Conservation (phyloP, 2,797 vertebrate genomes). For the Pyrocephalus nanus region DNA sequence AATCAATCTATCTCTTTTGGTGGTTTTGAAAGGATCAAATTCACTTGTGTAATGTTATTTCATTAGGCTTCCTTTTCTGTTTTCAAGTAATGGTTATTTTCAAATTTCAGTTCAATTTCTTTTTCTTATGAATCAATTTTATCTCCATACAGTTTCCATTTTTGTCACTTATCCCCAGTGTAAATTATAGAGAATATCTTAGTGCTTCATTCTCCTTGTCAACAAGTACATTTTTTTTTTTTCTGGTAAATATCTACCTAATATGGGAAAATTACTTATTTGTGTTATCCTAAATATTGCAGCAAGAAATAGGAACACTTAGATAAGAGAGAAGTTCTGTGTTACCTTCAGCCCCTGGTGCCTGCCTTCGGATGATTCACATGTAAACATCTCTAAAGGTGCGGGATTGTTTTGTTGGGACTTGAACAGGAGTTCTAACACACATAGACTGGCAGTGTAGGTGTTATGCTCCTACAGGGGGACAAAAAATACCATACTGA, state of each 20-base stretch:
- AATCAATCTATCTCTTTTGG: neutral
- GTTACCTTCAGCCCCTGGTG: neutral
- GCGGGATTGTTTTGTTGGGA: neutral
- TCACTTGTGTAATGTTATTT: conserved; percentile 33
- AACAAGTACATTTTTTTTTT: neutral
- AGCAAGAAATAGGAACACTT: neutral
- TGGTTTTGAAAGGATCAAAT: conserved; percentile 7
- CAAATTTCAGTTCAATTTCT: conserved; percentile 67
- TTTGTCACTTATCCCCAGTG: conserved; percentile 55
- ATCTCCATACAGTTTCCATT: conserved; percentile 47
- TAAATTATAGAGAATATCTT: neutral
- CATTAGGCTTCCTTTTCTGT: conserved; percentile 67
- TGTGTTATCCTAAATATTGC: neutral
- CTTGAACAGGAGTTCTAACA: neutral
- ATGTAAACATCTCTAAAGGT: neutral
- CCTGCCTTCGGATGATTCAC: neutral
- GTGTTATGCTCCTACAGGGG: neutral
- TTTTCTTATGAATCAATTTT: conserved; percentile 66
- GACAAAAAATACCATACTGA: neutral
- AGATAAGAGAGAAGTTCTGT: neutral
- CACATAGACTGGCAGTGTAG: neutral
- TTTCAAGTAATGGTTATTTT: conserved; percentile 61
- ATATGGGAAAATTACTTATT: neutral
- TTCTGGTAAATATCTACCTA: neutral
- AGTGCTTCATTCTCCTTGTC: neutral